Evolutionary conservation across 2,797 vertebrate species (phyloP), one percentile per base, ranked within the genome.

Genomic region (Discoglossus pictus): DNA sequence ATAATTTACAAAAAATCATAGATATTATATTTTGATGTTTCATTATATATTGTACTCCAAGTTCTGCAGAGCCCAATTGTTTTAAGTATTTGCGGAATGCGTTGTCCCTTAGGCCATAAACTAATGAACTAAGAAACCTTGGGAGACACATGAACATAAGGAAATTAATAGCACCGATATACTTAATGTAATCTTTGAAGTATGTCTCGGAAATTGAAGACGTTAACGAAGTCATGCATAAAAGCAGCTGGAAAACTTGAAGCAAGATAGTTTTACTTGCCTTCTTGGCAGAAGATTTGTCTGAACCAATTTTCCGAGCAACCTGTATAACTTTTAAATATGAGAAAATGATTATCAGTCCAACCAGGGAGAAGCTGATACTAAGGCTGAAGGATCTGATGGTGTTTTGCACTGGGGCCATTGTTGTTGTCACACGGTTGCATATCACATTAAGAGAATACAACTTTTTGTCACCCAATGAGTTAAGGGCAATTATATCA

Each of bases 71-170:
- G n/a, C n/a, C n/a, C n/a, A 48, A 2, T 11, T 48, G 24, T 31
- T 12, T 27, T 12, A 61, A 23, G 5, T 53, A 27, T 34, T 53
- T 53, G 8, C 11, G 16, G 21, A 63, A 13, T 16, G 42, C 34
- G 27, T 63, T 24, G 34, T 63, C 61, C 10, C 61, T 21, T 11
- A 63, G 16, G 17, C 61, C 61, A 35, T 64, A 64, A 25, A 64
- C 53, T 9, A 64, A 1, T 3, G 61, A 48, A 15, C 48, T 64
- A 2, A 64, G 61, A n/a, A 64, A 64, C 24, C 48, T 42, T 12
- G 61, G 61, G 1, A 64, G 9, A 25, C 61, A 64, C 10, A 24
- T 64, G 15, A 42, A 64, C 5, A 23, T 0, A 8, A 64, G 23
- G 13, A 53, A 64, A 18, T 64, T 64, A 3, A 18, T n/a, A n/a